Evolutionary conservation across 2,797 vertebrate species (phyloP).

Genomic region (Sebastes goodei): DNA sequence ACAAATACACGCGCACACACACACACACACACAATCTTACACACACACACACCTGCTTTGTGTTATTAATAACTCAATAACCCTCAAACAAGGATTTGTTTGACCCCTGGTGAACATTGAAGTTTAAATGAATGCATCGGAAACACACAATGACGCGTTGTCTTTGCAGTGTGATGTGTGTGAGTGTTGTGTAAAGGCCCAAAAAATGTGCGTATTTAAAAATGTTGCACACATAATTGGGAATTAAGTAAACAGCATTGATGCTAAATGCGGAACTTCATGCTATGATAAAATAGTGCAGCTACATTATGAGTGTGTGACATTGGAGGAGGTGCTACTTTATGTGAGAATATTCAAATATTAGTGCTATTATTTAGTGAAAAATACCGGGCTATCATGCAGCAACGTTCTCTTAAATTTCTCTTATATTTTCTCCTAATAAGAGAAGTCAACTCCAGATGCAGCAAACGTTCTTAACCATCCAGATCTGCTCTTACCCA

Average conservation of each 20-base stretch:
- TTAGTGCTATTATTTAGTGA: background rate
- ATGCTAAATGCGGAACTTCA: background rate
- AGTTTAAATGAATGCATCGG: background rate
- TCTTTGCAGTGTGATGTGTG: background rate
- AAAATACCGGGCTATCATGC: background rate
- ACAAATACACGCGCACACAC: conserved; percentile 18
- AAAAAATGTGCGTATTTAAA: background rate
- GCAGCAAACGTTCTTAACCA: no score
- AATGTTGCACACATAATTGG: background rate
- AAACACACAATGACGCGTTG: background rate
- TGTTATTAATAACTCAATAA: conserved; percentile 64
- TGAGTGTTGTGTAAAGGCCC: background rate
- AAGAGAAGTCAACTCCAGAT: no score
- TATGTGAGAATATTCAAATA: background rate
- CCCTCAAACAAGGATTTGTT: conserved; percentile 16
- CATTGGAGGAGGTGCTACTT: background rate
- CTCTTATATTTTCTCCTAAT: no score
- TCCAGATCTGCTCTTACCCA: no score
- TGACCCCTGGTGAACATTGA: conserved; percentile 16
- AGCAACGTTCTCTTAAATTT: no score
- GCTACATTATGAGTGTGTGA: background rate
- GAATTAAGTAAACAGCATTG: background rate
- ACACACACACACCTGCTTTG: conserved; percentile 42
- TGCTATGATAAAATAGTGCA: background rate
- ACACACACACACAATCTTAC: background rate